Percentiles rank a stretch among this genome's conserved stretches.
phyloP scores from a whole-genome alignment of 1,140 invertebrate species.

The Drosophila quadrilineata region DNA sequence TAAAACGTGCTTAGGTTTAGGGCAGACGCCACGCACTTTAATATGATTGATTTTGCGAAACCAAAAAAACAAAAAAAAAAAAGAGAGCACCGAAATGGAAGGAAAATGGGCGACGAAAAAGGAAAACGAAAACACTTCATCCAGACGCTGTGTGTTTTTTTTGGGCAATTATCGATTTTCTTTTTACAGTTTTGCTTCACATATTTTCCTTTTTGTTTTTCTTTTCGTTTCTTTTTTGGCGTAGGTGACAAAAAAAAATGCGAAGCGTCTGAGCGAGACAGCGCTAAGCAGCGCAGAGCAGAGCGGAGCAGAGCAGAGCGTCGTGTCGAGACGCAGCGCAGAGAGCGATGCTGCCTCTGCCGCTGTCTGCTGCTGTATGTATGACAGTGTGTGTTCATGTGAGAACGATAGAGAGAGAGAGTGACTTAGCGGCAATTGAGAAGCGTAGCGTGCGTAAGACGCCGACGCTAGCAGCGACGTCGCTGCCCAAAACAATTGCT shows the following conservation, averaged over 20 bases:
- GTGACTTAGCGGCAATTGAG: slow-evolving; percentile 39
- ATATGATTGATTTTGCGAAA: slow-evolving; percentile 38
- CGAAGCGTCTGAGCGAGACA: neutral
- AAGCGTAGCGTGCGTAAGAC: slow-evolving; percentile 50
- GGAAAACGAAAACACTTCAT: slow-evolving; percentile 1
- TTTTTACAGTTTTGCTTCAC: slow-evolving; percentile 5
- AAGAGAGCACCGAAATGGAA: neutral
- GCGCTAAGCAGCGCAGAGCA: neutral
- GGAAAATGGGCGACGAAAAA: neutral
- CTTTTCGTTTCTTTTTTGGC: slow-evolving; percentile 40
- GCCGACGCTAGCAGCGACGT: neutral
- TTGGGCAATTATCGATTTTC: slow-evolving; percentile 19
- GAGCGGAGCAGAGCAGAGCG: neutral
- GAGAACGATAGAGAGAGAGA: slow-evolving; percentile 45
- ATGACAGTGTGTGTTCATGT: slow-evolving; percentile 11
- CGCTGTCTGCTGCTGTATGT: too few relatives aligned
- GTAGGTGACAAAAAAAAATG: slow-evolving; percentile 49
- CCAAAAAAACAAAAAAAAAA: neutral
- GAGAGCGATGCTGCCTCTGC: slow-evolving; percentile 2
- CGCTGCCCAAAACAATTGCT: neutral
- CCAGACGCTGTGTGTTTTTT: slow-evolving; percentile 14
- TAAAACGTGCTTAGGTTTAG: neutral
- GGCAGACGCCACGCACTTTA: slow-evolving; percentile 14
- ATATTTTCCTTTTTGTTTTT: slow-evolving; percentile 35
- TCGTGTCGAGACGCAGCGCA: neutral